phyloP scores from a whole-genome alignment of 92 coral and sea anemone genomes.

The Zoanthus sociatus region DNA sequence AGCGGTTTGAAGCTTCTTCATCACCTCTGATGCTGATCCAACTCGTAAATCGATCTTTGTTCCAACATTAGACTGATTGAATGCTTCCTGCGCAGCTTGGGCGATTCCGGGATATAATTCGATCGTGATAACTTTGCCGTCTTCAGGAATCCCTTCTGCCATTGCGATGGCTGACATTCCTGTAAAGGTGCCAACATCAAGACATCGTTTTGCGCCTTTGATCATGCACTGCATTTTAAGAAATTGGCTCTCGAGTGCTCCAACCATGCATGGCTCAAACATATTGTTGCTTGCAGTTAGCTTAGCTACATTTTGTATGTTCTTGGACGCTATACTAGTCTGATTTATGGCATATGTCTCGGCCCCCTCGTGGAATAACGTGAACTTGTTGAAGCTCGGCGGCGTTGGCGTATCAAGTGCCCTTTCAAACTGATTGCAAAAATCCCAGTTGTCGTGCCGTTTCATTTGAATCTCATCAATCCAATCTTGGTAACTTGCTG shows the following conservation, averaged over 20 bases:
- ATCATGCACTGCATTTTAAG: constrained; percentile 66
- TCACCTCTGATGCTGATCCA: background rate
- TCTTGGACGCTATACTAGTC: constrained; percentile 54
- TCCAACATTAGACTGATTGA: background rate
- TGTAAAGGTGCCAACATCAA: constrained; percentile 70
- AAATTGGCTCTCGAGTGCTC: constrained; percentile 66
- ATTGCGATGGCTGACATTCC: constrained; percentile 76
- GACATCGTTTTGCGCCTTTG: constrained; percentile 53
- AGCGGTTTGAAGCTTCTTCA: constrained; percentile 7
- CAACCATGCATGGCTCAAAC: constrained; percentile 72
- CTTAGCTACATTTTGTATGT: constrained; percentile 63
- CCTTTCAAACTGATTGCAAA: constrained; percentile 23
- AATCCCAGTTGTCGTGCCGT: constrained; percentile 11
- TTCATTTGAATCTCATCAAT: constrained; percentile 50
- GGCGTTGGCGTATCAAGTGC: constrained; percentile 57
- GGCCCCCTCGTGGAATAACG: constrained; percentile 43
- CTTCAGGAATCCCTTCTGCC: constrained; percentile 61
- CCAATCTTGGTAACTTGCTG: constrained; percentile 45
- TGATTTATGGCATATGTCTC: constrained; percentile 56
- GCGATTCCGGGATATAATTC: constrained; percentile 61
- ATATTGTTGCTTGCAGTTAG: constrained; percentile 49
- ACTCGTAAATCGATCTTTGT: constrained; percentile 2
- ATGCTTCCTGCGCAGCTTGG: constrained; percentile 47
- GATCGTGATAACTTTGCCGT: constrained; percentile 61
- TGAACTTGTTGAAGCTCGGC: constrained; percentile 30